phyloP scores from a whole-genome alignment of 1,140 invertebrate genomes.

The Oryctes rhinoceros region DNA sequence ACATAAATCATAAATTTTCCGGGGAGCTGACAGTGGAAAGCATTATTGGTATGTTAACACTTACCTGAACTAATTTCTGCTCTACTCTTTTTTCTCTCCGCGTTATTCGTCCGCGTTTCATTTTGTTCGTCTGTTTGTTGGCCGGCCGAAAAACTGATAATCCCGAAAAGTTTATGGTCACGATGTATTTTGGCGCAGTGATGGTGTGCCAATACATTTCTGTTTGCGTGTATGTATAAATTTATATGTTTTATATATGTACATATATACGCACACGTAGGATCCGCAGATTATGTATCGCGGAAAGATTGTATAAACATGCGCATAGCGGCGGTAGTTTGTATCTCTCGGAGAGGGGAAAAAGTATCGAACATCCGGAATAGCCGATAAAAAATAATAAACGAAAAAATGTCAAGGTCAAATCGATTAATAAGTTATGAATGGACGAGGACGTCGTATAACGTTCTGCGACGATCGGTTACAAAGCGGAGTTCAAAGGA shows the following conservation, averaged over 20 bases:
- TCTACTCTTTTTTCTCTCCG: constrained; percentile 41
- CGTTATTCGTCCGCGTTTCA: constrained; percentile 15
- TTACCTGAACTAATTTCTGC: constrained; percentile 49
- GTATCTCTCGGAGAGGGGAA: constrained; percentile 41
- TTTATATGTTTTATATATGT: constrained; percentile 39
- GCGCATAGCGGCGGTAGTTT: neutral
- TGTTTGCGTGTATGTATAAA: constrained; percentile 30
- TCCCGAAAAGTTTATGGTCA: constrained; percentile 41
- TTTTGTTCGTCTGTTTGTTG: constrained; percentile 39
- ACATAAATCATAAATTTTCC: constrained; percentile 56
- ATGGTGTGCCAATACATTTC: constrained; percentile 43
- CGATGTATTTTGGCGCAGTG: constrained; percentile 25
- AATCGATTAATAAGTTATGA: constrained; percentile 59
- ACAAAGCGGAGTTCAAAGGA: constrained; percentile 27
- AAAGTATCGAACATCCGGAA: constrained; percentile 48
- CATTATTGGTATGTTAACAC: constrained; percentile 54
- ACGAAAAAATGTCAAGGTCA: constrained; percentile 59
- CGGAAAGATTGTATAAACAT: too few relatives aligned
- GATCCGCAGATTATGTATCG: neutral
- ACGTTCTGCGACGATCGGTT: constrained; percentile 10
- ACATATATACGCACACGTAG: neutral
- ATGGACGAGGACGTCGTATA: constrained; percentile 46
- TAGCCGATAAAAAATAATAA: constrained; percentile 21
- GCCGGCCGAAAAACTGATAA: constrained; percentile 46
- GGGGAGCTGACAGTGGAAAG: constrained; percentile 51